Evolutionary conservation across 2,113 vertebrate genomes (phyloP).

Genomic region (Agapornis roseicollis): DNA sequence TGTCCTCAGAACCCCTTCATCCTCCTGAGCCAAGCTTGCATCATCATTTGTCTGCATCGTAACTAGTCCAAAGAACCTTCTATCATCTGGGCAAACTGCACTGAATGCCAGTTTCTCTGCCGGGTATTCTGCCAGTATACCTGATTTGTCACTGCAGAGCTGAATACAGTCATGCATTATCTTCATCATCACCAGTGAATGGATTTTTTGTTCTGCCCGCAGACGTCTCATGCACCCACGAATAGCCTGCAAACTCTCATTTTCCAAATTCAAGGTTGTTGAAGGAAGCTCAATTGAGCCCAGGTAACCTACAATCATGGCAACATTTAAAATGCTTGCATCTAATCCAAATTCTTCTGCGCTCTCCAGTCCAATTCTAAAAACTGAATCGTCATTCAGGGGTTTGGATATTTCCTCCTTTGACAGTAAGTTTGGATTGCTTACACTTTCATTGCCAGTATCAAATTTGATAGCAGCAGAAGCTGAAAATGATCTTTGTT

Average conservation of each 20-base stretch:
- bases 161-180: conserved; percentile 94
- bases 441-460: conserved; percentile 46
- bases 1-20: conserved; percentile 85
- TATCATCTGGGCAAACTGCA: conserved; percentile 92
- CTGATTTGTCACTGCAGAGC: conserved; percentile 85
- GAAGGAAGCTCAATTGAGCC: conserved; percentile 96
- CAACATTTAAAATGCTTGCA: conserved; percentile 91
- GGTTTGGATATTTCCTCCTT: conserved; percentile 83
- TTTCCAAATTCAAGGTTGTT: conserved; percentile 85
- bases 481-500: conserved; percentile 80
- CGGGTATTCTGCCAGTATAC: conserved; percentile 89
- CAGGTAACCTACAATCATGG: conserved; percentile 95
- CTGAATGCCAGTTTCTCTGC: conserved; percentile 97
- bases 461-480: conserved; percentile 76
- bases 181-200: conserved; percentile 92
- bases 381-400: conserved; percentile 80
- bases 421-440: conserved; percentile 76
- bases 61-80: conserved; percentile 93
- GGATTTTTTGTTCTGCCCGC: conserved; percentile 93
- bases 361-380: conserved; percentile 74
- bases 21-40: conserved; percentile 75
- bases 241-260: conserved; percentile 93
- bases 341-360: conserved; percentile 80
- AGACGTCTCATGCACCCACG: conserved; percentile 96
- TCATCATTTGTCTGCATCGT: conserved; percentile 92